Evolutionary conservation across 2,797 vertebrate species (phyloP), one percentile per base, ranked within the genome.

Genomic region (Myioborus miniatus): DNA sequence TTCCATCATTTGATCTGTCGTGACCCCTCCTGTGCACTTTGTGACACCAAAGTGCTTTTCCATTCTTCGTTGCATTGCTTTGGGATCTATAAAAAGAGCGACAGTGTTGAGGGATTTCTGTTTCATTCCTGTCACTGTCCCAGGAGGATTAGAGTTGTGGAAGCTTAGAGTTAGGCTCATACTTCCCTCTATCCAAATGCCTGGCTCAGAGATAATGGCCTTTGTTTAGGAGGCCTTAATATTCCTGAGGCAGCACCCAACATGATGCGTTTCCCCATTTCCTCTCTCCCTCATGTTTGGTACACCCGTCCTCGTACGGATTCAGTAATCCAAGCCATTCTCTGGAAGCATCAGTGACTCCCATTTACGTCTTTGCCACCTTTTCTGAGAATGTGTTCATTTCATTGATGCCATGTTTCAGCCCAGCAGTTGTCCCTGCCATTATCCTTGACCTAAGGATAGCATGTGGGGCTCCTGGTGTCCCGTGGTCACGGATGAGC

Each of bases 401-500:
- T 96, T 94, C 93, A 88, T 85, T 85, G 92, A 94, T 94, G 82
- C 92, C 68, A 34, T 37, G 79, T 89, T 95, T 94, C 85, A 89
- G 32, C 4, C 2, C 80, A 89, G 77, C 96, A 97, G 97, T 97
- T 97, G 97, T 95, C 91, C 96, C 96, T 97, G 97, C 94, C 95
- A 95, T 83, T 96, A 96, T 94, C 86, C 95, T 97, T 94, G 96
- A 95, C 96, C 96, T 97, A 96, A 96, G 89, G 92, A 97, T 96
- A 94, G 94, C 96, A 82, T 77, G 86, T 76, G 21, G 34, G 89
- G 94, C 56, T 88, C 94, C 0, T 6, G 3, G 2, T 83, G 86
- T 77, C 93, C 95, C 74, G 39, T 63, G 94, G 83, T 64, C 89
- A 37, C 63, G 83, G 96, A 91, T 58, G 93, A 96, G 86, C 96